These are phyloP conservation scores for Notoglanidium macrostoma DNA, from an alignment of 2,797 vertebrate species.

Conservation along the genomic window DNA sequence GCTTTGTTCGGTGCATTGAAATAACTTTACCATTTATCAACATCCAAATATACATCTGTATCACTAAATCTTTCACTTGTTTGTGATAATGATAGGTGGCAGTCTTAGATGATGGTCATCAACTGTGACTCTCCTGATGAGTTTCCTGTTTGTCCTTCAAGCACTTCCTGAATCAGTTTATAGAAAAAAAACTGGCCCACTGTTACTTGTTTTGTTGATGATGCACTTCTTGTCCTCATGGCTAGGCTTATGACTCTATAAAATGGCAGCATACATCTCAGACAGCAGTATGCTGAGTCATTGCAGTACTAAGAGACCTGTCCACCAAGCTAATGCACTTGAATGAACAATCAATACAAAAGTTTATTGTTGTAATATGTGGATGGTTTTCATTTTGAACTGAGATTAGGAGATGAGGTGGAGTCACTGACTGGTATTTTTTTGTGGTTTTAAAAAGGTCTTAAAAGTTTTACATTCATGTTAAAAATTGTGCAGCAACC, in stretches of 20 bases:
- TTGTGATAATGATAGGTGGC: neutral
- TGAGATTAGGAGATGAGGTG: neutral
- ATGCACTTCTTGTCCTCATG: conserved; percentile 19
- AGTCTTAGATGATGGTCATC: conserved; percentile 1
- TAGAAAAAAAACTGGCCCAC: neutral
- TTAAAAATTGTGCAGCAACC: too few species aligned
- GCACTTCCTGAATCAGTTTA: conserved; percentile 11
- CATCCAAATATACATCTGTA: neutral
- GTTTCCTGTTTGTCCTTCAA: conserved; percentile 6
- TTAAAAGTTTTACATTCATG: too few species aligned
- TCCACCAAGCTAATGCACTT: conserved; percentile 30
- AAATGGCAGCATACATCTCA: neutral
- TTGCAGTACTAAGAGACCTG: conserved; percentile 16
- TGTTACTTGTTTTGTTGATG: conserved; percentile 18
- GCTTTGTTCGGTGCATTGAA: neutral
- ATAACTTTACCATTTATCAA: neutral
- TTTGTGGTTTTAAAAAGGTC: too few species aligned
- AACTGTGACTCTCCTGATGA: conserved; percentile 8
- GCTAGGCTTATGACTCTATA: neutral
- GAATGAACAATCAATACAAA: neutral
- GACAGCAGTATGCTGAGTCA: neutral
- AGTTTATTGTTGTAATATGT: neutral
- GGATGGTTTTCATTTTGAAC: neutral
- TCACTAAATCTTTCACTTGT: neutral
- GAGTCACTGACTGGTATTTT: neutral